These are phyloP conservation scores for Colletes latitarsis DNA, from an alignment of 1,140 invertebrate species.

Conservation along the genomic window DNA sequence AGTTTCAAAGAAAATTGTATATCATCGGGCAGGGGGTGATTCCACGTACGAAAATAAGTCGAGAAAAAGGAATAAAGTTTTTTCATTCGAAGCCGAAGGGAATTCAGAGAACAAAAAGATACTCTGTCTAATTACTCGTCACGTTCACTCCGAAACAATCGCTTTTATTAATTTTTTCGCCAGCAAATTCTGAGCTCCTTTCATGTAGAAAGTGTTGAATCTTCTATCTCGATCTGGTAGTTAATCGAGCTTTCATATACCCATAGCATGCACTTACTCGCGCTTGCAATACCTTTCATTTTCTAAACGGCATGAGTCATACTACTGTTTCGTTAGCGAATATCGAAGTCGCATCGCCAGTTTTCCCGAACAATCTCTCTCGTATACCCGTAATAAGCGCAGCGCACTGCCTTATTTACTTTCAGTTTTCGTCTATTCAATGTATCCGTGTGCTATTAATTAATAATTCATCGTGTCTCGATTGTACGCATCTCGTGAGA, in stretches of 20 bases:
- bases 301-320: constrained; percentile 59
- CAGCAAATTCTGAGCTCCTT: constrained; percentile 38
- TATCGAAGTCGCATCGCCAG: constrained; percentile 30
- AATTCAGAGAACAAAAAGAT: constrained; percentile 5
- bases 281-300: constrained; percentile 56
- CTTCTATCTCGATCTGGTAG: constrained; percentile 54
- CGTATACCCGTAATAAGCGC: not conserved
- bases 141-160: constrained; percentile 37
- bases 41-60: too few relatives aligned
- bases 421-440: not conserved
- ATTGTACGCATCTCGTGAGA: not conserved
- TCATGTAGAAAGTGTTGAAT: constrained; percentile 55
- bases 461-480: constrained; percentile 12
- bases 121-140: constrained; percentile 5
- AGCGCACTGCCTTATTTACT: not conserved
- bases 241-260: constrained; percentile 60
- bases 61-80: too few relatives aligned
- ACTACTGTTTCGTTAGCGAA: constrained; percentile 41
- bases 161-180: constrained; percentile 44
- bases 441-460: constrained; percentile 1
- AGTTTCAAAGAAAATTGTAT: not conserved
- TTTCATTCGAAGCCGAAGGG: too few relatives aligned
- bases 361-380: not conserved
- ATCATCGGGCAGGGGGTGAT: too few relatives aligned
- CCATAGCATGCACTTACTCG: constrained; percentile 59